phyloP scores from a whole-genome alignment of 2,888 invertebrate species.

The Hylaea fasciaria region DNA sequence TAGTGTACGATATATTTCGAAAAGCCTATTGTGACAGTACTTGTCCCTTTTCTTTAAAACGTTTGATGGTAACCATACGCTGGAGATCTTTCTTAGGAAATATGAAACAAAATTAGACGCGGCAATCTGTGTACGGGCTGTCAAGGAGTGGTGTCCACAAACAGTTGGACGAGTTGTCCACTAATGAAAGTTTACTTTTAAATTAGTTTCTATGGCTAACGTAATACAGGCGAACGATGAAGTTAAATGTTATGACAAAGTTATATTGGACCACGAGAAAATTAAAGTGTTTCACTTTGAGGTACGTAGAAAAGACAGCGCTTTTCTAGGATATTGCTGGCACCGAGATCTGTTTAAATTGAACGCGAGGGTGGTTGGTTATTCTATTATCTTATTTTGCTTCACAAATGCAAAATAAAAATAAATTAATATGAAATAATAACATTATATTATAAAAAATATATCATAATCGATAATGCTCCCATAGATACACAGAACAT shows the following conservation, averaged over 20 bases:
- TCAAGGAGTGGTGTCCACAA: too few relatives aligned
- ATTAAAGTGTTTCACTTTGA: conserved; percentile 1
- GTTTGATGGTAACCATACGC: conserved; percentile 3
- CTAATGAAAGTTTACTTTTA: neutral
- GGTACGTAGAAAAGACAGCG: neutral
- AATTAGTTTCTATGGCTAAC: neutral
- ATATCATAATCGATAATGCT: too few relatives aligned
- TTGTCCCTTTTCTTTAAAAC: neutral
- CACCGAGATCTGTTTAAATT: too few relatives aligned
- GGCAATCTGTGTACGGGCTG: neutral
- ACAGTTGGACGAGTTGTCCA: neutral
- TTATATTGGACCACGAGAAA: conserved; percentile 1
- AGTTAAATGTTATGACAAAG: neutral
- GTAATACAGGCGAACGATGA: neutral
- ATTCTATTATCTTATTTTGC: too few relatives aligned
- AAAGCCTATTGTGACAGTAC: neutral
- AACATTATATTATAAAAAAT: too few relatives aligned
- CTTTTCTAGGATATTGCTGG: neutral
- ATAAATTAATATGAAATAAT: too few relatives aligned
- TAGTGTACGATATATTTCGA: neutral
- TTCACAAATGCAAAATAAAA: too few relatives aligned
- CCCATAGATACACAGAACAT: too few relatives aligned
- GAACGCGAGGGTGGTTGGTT: too few relatives aligned
- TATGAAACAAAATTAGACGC: neutral
- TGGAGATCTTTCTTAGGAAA: conserved; percentile 5